A percentile compares a stretch with the other conserved stretches of the same genome.
These are phyloP conservation scores for Elegia similella DNA, from an alignment of 2,888 invertebrate species.

Conservation along the genomic window DNA sequence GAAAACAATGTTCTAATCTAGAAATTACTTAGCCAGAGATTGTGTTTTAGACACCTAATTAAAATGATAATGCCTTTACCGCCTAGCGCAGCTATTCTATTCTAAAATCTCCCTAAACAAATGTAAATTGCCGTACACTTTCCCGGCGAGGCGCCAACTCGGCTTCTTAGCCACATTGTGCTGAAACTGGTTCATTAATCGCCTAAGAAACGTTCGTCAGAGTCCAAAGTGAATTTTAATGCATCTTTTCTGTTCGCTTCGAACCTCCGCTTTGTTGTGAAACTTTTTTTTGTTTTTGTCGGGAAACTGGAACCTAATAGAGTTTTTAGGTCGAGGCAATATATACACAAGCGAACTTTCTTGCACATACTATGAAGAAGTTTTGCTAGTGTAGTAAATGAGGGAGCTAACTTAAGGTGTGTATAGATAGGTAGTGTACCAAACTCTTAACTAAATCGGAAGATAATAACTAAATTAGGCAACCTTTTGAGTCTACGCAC, in stretches of 20 bases:
- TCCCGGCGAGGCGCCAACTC: conserved; percentile 28
- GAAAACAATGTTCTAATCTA: too few species aligned
- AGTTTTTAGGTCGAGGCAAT: not conserved
- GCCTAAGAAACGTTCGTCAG: conserved; percentile 51
- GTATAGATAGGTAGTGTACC: too few species aligned
- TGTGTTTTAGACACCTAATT: not conserved
- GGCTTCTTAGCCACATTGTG: conserved; percentile 40
- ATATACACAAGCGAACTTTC: too few species aligned
- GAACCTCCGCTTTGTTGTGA: conserved; percentile 28
- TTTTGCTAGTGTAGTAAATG: too few species aligned
- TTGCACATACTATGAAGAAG: too few species aligned
- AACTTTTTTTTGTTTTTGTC: conserved; percentile 7
- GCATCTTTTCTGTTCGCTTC: conserved; percentile 53
- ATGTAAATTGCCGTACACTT: conserved; percentile 7
- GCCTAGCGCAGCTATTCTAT: not conserved
- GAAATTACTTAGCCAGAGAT: too few species aligned
- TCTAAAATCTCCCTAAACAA: conserved; percentile 6
- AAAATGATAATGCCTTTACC: not conserved
- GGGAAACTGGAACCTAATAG: not conserved
- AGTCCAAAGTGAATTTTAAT: conserved; percentile 68
- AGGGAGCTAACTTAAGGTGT: too few species aligned
- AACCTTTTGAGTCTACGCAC: too few species aligned
- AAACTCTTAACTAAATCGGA: too few species aligned
- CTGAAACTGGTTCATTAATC: conserved; percentile 49
- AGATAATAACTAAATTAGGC: too few species aligned